phyloP scores from a whole-genome alignment of 2,888 invertebrate species.

The Euplagia quadripunctaria region DNA sequence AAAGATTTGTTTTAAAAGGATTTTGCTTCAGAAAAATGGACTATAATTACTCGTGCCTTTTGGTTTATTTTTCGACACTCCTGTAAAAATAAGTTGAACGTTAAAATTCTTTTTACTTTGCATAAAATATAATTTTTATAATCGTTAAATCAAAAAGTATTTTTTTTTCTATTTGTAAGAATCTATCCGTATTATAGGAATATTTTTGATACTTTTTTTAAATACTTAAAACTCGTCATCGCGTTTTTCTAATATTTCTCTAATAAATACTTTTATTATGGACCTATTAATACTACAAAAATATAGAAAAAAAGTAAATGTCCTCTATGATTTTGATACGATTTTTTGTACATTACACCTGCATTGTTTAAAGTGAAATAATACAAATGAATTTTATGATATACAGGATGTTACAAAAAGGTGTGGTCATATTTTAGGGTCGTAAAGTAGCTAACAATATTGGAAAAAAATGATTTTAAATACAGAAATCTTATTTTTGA shows the following conservation, averaged over 20 bases:
- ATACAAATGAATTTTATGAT: neutral
- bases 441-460: too few species aligned
- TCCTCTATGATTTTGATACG: neutral
- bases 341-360: neutral
- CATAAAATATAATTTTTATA: too few species aligned
- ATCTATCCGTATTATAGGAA: too few species aligned
- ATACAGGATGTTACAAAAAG: neutral
- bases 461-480: too few species aligned
- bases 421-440: neutral
- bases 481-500: too few species aligned
- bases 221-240: too few species aligned
- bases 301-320: slow-evolving; percentile 1
- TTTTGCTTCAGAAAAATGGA: neutral
- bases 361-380: neutral
- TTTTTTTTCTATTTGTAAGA: too few species aligned
- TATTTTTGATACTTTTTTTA: too few species aligned
- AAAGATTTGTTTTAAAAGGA: neutral
- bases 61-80: neutral
- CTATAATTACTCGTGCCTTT: neutral
- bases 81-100: neutral
- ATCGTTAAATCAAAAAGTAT: too few species aligned
- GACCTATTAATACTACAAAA: neutral
- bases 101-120: neutral
- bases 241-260: neutral
- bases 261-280: slow-evolving; percentile 1